Conservation (phyloP, 2,888 invertebrate species). For the Trissoscelio sp. region DNA sequence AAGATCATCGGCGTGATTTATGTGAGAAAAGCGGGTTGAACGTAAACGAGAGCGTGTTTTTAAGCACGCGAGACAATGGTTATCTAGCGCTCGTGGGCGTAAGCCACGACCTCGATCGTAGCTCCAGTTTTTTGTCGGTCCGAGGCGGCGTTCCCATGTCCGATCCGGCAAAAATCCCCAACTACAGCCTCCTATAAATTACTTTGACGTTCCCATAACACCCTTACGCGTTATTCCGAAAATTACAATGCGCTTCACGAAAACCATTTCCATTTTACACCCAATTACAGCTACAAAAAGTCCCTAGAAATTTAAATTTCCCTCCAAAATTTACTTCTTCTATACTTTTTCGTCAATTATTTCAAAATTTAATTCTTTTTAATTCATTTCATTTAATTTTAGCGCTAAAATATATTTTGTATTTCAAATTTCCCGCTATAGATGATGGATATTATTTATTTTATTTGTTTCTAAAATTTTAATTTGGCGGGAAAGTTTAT, state of each 20-base stretch:
- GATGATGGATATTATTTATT: too few species aligned
- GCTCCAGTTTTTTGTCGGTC: constrained; percentile 77
- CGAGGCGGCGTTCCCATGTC: constrained; percentile 77
- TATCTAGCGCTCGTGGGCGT: constrained; percentile 71
- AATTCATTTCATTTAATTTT: too few species aligned
- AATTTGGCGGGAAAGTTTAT: too few species aligned
- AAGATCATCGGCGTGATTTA: constrained; percentile 75
- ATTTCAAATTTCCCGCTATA: too few species aligned
- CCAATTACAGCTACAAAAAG: too few species aligned
- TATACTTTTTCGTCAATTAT: too few species aligned
- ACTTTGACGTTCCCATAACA: constrained; percentile 76
- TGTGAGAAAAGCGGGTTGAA: constrained; percentile 76
- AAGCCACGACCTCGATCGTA: constrained; percentile 77
- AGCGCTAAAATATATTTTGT: too few species aligned
- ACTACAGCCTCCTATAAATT: constrained; percentile 78
- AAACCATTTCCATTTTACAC: constrained; percentile 36
- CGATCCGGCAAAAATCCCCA: constrained; percentile 77
- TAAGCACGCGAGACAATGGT: constrained; percentile 77
- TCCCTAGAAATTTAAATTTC: too few species aligned
- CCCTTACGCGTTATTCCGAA: constrained; percentile 53
- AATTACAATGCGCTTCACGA: constrained; percentile 34
- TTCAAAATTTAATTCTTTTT: too few species aligned
- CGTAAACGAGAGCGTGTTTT: constrained; percentile 78
- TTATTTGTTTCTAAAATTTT: too few species aligned
- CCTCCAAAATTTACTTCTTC: too few species aligned